A percentile compares a stretch with the other conserved stretches of the same genome.
phyloP scores from a whole-genome alignment of 2,113 vertebrate species.

The Gobius niger region DNA sequence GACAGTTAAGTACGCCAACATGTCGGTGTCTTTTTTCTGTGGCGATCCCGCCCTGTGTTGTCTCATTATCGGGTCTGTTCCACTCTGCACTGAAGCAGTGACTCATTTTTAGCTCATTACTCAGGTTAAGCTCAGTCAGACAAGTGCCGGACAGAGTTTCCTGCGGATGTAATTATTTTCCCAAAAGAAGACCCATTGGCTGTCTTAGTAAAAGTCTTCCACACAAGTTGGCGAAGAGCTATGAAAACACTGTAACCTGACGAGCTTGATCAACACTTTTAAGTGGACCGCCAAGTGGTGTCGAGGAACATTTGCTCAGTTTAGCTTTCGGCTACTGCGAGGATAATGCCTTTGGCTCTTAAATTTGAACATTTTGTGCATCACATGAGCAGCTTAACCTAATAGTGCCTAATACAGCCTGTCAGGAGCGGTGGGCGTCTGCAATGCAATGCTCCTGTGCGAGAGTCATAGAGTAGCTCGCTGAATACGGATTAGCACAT shows the following conservation, averaged over 20 bases:
- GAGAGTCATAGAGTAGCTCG: too few relatives aligned
- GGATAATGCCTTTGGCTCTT: too few relatives aligned
- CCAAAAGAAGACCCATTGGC: neutral
- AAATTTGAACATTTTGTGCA: too few relatives aligned
- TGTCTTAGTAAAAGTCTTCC: neutral
- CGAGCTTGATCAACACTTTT: neutral
- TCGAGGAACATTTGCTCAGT: too few relatives aligned
- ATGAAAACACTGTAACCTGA: too few relatives aligned
- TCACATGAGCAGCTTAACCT: too few relatives aligned
- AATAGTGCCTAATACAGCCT: too few relatives aligned
- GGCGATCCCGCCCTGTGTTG: neutral
- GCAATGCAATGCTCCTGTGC: too few relatives aligned
- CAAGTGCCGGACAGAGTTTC: conserved; percentile 1
- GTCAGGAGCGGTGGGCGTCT: too few relatives aligned
- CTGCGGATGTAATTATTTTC: neutral
- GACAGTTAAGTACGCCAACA: neutral
- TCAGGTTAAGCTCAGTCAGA: neutral
- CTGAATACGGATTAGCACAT: too few relatives aligned
- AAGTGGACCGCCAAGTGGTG: too few relatives aligned
- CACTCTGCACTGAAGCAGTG: neutral
- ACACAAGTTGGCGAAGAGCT: neutral
- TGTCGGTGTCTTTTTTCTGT: neutral
- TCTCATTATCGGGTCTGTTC: neutral
- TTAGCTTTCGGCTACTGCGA: too few relatives aligned
- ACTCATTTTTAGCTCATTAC: conserved; percentile 4